Evolutionary conservation across 2,888 invertebrate genomes (phyloP).

Genomic region (Chirona hameri): DNA sequence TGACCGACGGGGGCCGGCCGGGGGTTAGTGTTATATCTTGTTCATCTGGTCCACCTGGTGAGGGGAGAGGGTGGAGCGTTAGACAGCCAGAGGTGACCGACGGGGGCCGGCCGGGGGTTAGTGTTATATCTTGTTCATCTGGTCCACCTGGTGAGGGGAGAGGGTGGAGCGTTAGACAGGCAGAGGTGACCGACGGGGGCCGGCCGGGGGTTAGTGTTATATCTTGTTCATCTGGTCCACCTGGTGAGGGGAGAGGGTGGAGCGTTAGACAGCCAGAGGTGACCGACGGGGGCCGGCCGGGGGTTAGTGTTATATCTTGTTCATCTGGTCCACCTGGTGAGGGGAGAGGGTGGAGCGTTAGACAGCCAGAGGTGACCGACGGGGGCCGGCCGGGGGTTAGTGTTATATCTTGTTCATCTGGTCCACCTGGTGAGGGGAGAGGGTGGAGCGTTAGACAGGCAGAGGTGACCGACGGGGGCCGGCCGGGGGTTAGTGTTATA

Average conservation of each 20-base stretch:
- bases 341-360: neutral
- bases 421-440: constrained; percentile 62
- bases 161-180: neutral
- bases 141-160: constrained; percentile 66
- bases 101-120: too few species aligned
- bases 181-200: neutral
- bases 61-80: neutral
- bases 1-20: neutral
- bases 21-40: too few species aligned
- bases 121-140: constrained; percentile 99
- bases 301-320: too few species aligned
- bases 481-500: too few species aligned
- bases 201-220: too few species aligned
- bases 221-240: constrained; percentile 99
- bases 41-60: constrained; percentile 94
- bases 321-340: constrained; percentile 91
- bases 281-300: neutral
- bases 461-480: neutral
- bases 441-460: neutral
- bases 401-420: constrained; percentile 99
- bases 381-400: too few species aligned
- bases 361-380: neutral
- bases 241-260: constrained; percentile 45
- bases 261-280: neutral
- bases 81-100: neutral